Conservation (phyloP, 2,888 invertebrate species). For the Epiblema foenella region DNA sequence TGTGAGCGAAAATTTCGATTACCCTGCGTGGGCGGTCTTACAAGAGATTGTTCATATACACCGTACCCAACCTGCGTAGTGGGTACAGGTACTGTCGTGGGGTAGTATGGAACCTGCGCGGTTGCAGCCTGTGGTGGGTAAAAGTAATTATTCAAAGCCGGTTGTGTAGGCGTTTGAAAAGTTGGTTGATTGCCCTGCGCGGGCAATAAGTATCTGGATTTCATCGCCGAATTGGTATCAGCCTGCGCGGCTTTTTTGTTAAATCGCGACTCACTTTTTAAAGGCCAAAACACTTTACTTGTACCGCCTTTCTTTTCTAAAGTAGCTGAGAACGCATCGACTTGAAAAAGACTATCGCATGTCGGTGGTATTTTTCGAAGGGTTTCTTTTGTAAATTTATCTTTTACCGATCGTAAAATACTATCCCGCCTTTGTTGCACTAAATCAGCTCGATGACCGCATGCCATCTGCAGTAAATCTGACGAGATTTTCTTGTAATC, state of each 20-base stretch:
- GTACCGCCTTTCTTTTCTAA: background rate
- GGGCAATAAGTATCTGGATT: background rate
- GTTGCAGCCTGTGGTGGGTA: background rate
- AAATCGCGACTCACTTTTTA: background rate
- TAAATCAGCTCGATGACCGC: background rate
- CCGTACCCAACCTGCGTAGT: background rate
- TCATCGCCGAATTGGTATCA: background rate
- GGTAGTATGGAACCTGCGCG: conserved; percentile 2
- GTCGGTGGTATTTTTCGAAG: conserved; percentile 1
- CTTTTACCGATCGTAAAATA: background rate
- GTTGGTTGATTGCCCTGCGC: conserved; percentile 1
- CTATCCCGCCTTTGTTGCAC: background rate
- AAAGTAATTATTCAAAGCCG: conserved; percentile 1
- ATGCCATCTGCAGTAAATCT: background rate
- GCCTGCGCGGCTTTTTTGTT: background rate
- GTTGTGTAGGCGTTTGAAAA: background rate
- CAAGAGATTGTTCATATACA: background rate
- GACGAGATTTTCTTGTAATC: conserved; percentile 12
- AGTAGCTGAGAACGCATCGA: background rate
- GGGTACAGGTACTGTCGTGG: background rate
- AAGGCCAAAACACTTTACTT: background rate
- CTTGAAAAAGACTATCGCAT: background rate
- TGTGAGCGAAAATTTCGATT: conserved; percentile 2
- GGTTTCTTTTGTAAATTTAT: background rate
- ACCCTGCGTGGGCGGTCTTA: background rate